Evolutionary conservation across 1,140 invertebrate species (phyloP).

Genomic region (Mizuhopecten yessoensis): DNA sequence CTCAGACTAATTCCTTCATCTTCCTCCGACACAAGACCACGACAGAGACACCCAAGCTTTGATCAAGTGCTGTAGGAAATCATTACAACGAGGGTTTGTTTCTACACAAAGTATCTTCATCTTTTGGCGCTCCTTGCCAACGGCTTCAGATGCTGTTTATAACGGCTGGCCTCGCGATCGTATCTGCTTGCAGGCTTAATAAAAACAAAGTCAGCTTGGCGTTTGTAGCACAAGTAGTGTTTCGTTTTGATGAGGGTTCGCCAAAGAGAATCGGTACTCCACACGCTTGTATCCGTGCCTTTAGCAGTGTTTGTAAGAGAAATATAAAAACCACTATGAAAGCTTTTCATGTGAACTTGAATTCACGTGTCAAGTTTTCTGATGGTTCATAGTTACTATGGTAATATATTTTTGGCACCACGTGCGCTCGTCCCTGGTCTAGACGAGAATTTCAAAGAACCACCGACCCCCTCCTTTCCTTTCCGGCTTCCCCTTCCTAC

Average conservation of each 20-base stretch:
- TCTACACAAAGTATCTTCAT: background rate
- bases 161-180: constrained; percentile 16
- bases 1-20: background rate
- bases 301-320: background rate
- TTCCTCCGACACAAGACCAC: background rate
- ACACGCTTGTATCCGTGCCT: background rate
- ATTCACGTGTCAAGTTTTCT: constrained; percentile 33
- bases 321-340: constrained; percentile 8
- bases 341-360: constrained; percentile 38
- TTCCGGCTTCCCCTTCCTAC: background rate
- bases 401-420: constrained; percentile 25
- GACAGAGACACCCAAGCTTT: background rate
- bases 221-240: background rate
- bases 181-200: constrained; percentile 33
- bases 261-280: background rate
- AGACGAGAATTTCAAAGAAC: constrained; percentile 1
- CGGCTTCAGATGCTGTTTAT: constrained; percentile 1
- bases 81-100: background rate
- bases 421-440: background rate
- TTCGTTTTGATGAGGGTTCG: constrained; percentile 29
- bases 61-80: background rate
- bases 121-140: constrained; percentile 21
- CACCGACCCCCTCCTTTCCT: background rate
- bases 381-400: constrained; percentile 6
- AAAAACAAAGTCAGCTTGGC: constrained; percentile 33